Evolutionary conservation across 2,888 invertebrate genomes (phyloP), one percentile per base, ranked within the genome.

Genomic region (Alentia gelatinosa): DNA sequence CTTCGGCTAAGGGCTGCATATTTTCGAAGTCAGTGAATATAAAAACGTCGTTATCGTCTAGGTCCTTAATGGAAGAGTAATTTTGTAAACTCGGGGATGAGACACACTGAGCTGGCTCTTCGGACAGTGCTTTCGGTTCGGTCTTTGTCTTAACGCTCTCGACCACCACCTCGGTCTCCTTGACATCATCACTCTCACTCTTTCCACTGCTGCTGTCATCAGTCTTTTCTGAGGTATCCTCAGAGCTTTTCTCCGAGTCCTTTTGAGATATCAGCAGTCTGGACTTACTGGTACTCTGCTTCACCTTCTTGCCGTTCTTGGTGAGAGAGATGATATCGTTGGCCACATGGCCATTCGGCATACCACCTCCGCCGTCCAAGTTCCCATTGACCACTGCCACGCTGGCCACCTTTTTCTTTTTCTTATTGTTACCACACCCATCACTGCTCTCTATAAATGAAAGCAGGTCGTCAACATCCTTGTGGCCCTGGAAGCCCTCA

Each of bases 21-120:
- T 74, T 90, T 26, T 94, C 94, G 90, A 94, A 92, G 89, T 94
- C 94, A 23, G 94, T 94, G 89, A 94, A 94, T 42, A 94, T 94
- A 89, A 93, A 94, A 33, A 91, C 89, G 37, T 89, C 90, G 68
- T 89, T 68, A 12, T 63, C 89, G 35, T 47, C 56, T 33, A 63
- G 15, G 37, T 39, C 88, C 50, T 42, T 79, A 39, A 79, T 79
- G 26, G 79, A 9, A 15, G 79, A 39, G 79, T 23, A 39, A 5
- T 79, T 39, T 35, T 19, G 37, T 26, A 37, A 39, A 39, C 37
- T 79, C 23, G 79, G 23, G 35, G 79, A 23, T 37, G 79, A 37
- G 9, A 79, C n/a, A 23, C 0, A 7, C 37, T 79, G 1, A 23
- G 37, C 79, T 39, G 35, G 79, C 37, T 23, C 79, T 35, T 79